Evolutionary conservation across 1,140 invertebrate genomes (phyloP).

Genomic region (Eriocheir sinensis): DNA sequence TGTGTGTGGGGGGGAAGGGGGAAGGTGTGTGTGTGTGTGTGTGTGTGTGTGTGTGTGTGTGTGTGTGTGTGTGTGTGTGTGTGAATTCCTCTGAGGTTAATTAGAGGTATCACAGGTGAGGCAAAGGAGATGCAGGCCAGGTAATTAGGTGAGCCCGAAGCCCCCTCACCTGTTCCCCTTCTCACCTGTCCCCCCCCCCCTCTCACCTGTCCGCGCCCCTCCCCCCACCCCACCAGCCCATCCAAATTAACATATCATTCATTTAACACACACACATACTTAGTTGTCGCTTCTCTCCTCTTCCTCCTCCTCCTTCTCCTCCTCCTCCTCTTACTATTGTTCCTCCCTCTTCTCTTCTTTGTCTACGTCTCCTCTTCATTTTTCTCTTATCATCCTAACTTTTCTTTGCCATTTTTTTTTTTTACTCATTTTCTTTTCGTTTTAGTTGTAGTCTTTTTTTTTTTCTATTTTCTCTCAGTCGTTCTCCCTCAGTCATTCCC

Average conservation of each 20-base stretch:
- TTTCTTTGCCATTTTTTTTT: background rate
- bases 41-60: conserved; percentile 45
- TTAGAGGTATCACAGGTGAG: background rate
- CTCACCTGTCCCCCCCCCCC: conserved; percentile 7
- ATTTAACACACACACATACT: background rate
- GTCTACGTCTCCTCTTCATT: background rate
- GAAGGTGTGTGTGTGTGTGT: conserved; percentile 32
- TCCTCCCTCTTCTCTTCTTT: background rate
- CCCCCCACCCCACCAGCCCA: background rate
- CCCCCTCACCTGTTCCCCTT: background rate
- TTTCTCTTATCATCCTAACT: background rate
- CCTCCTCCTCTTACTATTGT: too few relatives aligned
- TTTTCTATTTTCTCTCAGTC: background rate
- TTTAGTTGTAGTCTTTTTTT: background rate
- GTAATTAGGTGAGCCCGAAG: background rate
- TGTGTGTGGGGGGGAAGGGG: background rate
- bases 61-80: conserved; percentile 44
- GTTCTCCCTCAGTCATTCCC: background rate
- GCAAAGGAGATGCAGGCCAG: background rate
- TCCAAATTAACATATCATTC: background rate
- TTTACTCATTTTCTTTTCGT: background rate
- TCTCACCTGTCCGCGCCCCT: background rate
- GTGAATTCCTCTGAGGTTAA: background rate
- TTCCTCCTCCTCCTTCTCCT: background rate
- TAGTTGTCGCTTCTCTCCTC: background rate